A percentile compares a stretch with the other conserved stretches of the same genome.
These are phyloP conservation scores for Panthera tigris DNA, from an alignment of 2,113 vertebrate species.

Conservation along the genomic window DNA sequence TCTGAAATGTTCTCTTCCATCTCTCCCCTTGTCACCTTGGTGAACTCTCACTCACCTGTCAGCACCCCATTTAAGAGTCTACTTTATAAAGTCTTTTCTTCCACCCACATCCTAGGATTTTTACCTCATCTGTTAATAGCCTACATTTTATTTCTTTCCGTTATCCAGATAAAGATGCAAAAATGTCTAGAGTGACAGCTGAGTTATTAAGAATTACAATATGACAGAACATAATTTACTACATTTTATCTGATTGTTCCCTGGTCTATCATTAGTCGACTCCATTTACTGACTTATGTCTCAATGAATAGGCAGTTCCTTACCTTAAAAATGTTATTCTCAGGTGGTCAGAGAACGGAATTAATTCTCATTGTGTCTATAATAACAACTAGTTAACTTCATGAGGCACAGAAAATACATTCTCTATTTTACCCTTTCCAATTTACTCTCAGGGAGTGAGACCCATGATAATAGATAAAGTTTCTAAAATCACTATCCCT, in stretches of 20 bases:
- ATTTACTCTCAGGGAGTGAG: neutral
- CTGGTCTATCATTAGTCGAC: conserved; percentile 29
- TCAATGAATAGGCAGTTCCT: conserved; percentile 64
- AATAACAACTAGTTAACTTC: conserved; percentile 39
- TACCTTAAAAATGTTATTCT: conserved; percentile 20
- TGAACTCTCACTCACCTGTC: neutral
- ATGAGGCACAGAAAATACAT: neutral
- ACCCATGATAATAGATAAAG: neutral
- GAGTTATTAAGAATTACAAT: conserved; percentile 53
- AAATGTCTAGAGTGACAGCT: conserved; percentile 34
- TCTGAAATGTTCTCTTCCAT: neutral
- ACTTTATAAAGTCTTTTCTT: neutral
- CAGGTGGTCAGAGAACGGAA: neutral
- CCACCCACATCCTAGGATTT: neutral
- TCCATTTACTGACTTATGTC: conserved; percentile 38
- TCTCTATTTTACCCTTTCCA: neutral
- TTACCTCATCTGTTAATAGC: neutral
- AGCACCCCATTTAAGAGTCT: neutral
- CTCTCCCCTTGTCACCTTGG: neutral
- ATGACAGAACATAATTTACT: conserved; percentile 52
- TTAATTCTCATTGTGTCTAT: conserved; percentile 6
- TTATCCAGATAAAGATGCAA: conserved; percentile 28
- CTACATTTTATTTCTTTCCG: conserved; percentile 4
- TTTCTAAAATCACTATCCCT: neutral
- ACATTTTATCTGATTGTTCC: neutral